Percentiles rank a stretch among this genome's conserved stretches.
These are phyloP conservation scores for Dasyurus viverrinus DNA, from an alignment of 2,113 vertebrate genomes.

Conservation along the genomic window DNA sequence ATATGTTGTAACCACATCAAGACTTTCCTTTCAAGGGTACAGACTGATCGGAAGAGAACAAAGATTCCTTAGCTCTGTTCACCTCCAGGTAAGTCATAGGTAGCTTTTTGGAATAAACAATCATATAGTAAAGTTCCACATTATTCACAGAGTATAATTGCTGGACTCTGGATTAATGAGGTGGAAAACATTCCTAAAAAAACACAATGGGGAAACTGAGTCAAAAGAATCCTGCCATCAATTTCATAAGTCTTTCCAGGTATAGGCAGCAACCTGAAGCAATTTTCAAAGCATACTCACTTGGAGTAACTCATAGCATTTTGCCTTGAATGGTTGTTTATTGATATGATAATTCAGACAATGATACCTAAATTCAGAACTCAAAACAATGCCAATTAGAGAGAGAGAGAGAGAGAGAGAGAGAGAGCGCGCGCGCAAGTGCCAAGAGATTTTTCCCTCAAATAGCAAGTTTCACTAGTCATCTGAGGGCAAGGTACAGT, in stretches of 20 bases:
- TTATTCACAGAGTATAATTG: neutral
- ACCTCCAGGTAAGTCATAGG: neutral
- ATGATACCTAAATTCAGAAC: neutral
- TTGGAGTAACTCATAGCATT: neutral
- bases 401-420: too few species aligned
- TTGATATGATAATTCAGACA: neutral
- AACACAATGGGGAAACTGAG: neutral
- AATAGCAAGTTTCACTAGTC: neutral
- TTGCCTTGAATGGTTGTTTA: neutral
- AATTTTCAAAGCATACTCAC: neutral
- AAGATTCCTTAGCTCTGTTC: neutral
- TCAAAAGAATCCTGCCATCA: neutral
- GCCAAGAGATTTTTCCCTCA: too few species aligned
- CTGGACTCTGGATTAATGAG: neutral
- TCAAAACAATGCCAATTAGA: neutral
- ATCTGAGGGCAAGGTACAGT: neutral
- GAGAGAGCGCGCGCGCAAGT: too few species aligned
- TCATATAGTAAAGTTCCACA: neutral
- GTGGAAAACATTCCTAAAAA: neutral
- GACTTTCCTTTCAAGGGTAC: neutral
- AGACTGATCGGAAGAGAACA: neutral
- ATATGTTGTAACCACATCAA: neutral
- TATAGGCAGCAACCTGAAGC: neutral
- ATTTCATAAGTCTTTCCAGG: neutral
- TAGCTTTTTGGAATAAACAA: neutral